Evolutionary conservation across 1,140 invertebrate species (phyloP), one percentile per base, ranked within the genome.

Genomic region (Tetranychus urticae): DNA sequence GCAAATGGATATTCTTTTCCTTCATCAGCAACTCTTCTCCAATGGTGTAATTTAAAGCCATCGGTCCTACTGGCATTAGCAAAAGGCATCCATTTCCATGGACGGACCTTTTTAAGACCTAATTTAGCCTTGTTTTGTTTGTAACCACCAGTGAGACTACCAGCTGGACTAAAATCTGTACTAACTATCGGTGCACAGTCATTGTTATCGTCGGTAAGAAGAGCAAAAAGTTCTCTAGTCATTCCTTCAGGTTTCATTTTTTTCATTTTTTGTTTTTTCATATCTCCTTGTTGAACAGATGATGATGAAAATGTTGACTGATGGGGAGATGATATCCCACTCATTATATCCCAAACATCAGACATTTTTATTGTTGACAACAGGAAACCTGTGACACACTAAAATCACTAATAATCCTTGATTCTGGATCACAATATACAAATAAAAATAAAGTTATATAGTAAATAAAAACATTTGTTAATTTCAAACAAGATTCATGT

Each of bases 61-160:
- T 97, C 93, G 69, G 82, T 89, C 50, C 93, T 77, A 12, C 88
- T 92, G 33, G 92, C 88, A 76, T 97, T 97, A 10, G 82, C 86
- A 71, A 97, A 98, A 2, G 87, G 82, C 70, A 88, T 88, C 92
- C 92, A 97, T 64, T 85, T 84, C 92, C 93, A 98, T 61, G 86
- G 84, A 33, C 92, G 78, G 1, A 93, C 91, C 71, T 85, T 84
- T 68, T 85, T 81, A 80, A 93, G 89, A 6, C 92, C 90, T 62
- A 97, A 76, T 67, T 92, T 90, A 0, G 91, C 89, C 73, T 92
- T 93, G 23, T 81, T 81, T 72, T 90, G 86, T 73, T 96, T 94
- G 71, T 96, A 94, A 36, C 68, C 68, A 34, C 13, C 45, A 3
- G 46, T 39, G 23, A 59, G 42, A 58, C 63, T 66, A 13, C 48